A percentile compares a stretch with the other conserved stretches of the same genome.
Evolutionary conservation across 2,113 vertebrate species (phyloP).

Genomic region (Xiphophorus couchianus): DNA sequence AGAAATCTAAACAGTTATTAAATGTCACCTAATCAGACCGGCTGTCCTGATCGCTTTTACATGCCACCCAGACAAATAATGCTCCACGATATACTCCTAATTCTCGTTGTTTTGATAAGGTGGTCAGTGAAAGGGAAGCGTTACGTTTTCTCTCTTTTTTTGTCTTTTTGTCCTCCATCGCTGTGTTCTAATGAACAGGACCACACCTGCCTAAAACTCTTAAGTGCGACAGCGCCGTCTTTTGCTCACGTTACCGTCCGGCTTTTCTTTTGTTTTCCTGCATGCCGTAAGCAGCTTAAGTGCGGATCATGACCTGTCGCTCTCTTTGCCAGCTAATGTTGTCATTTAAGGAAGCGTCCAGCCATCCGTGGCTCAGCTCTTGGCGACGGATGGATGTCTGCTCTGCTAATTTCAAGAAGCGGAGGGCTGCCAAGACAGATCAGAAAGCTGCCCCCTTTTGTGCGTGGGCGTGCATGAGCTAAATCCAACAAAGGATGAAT

Average conservation of each 20-base stretch:
- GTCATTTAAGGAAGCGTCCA: not conserved
- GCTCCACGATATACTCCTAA: not conserved
- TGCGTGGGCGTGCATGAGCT: not conserved
- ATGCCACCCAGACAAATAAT: not conserved
- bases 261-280: not conserved
- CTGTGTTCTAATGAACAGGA: not conserved
- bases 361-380: not conserved
- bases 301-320: not conserved
- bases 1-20: not conserved
- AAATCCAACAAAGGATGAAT: constrained; percentile 21
- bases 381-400: constrained; percentile 13
- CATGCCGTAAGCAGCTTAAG: not conserved
- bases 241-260: not conserved
- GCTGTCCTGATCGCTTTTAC: not conserved
- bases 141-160: not conserved
- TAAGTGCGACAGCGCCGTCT: not conserved
- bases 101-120: constrained; percentile 28
- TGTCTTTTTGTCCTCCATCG: not conserved
- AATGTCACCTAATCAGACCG: not conserved
- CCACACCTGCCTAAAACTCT: not conserved
- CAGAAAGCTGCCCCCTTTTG: constrained; percentile 14
- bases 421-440: constrained; percentile 1
- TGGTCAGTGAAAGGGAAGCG: constrained; percentile 15
- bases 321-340: not conserved
- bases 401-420: constrained; percentile 18